Percentiles rank a stretch among this genome's conserved stretches.
Conservation (phyloP, 2,888 invertebrate genomes). For the Dione vanillae region DNA sequence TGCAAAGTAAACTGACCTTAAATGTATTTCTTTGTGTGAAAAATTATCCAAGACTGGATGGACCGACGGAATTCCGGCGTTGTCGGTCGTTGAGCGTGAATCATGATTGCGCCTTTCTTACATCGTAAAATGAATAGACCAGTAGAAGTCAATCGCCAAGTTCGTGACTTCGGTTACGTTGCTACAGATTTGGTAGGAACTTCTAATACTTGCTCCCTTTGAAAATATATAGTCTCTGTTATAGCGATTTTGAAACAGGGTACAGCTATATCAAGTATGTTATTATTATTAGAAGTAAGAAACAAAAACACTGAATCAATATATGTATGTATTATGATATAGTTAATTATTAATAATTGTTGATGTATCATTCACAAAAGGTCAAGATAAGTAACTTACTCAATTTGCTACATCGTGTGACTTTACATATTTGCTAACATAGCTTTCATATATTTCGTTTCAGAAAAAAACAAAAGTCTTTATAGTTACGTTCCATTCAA, state of each 20-base stretch:
- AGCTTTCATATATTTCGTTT: not conserved
- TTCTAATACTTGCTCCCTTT: constrained; percentile 4
- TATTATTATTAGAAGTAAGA: not conserved
- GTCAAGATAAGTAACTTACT: no score
- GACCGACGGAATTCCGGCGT: constrained; percentile 78
- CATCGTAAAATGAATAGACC: constrained; percentile 72
- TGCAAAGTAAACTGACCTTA: constrained; percentile 25
- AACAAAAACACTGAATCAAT: not conserved
- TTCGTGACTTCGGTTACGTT: constrained; percentile 56
- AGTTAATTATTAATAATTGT: no score
- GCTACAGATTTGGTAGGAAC: constrained; percentile 11
- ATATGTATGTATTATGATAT: no score
- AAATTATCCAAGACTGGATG: constrained; percentile 52
- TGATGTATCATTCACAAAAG: no score
- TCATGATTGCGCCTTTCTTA: constrained; percentile 73
- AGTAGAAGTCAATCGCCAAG: constrained; percentile 66
- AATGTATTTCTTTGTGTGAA: constrained; percentile 44
- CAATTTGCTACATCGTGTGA: no score
- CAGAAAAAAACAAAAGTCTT: not conserved
- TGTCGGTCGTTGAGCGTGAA: constrained; percentile 77
- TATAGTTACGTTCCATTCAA: not conserved
- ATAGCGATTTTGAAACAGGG: no score
- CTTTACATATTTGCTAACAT: no score
- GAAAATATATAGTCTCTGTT: constrained; percentile 17
- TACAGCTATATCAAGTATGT: no score